These are phyloP conservation scores for Palythoa caribaeorum DNA, from an alignment of 92 coral and sea anemone species.

Conservation along the genomic window DNA sequence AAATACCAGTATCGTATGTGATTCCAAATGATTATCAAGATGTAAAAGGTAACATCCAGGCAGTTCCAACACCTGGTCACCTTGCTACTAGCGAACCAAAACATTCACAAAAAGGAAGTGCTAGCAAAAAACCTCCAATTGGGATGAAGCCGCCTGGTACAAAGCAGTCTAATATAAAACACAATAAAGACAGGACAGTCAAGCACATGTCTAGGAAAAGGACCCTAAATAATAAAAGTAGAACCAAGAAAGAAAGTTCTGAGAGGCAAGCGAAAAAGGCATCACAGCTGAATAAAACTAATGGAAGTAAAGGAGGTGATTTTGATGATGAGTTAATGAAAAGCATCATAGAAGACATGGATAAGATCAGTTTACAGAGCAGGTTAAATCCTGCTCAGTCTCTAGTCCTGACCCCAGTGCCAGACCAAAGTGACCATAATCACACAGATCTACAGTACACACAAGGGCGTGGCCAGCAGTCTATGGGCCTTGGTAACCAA, in stretches of 20 bases:
- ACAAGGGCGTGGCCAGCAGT: neutral
- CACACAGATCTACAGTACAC: neutral
- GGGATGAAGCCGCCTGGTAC: conserved; percentile 11
- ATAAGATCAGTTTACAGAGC: conserved; percentile 71
- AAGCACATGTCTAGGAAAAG: neutral
- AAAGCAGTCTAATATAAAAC: neutral
- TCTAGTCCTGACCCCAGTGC: neutral
- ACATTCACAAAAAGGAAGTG: neutral
- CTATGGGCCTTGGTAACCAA: neutral
- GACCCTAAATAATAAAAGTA: neutral
- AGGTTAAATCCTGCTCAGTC: conserved; percentile 75
- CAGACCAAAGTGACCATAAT: neutral
- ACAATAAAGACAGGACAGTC: neutral
- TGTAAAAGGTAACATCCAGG: neutral
- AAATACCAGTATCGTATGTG: neutral
- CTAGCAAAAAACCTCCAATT: conserved; percentile 23
- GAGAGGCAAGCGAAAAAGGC: conserved; percentile 6
- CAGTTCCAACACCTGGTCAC: neutral
- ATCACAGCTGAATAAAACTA: neutral
- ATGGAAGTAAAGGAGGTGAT: neutral
- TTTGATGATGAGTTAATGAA: conserved; percentile 76
- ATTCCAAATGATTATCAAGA: neutral
- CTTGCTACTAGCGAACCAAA: neutral
- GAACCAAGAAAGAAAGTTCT: neutral
- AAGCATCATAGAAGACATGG: conserved; percentile 83